Evolutionary conservation across 2,797 vertebrate species (phyloP).

Genomic region (Clarias laeviceps): DNA sequence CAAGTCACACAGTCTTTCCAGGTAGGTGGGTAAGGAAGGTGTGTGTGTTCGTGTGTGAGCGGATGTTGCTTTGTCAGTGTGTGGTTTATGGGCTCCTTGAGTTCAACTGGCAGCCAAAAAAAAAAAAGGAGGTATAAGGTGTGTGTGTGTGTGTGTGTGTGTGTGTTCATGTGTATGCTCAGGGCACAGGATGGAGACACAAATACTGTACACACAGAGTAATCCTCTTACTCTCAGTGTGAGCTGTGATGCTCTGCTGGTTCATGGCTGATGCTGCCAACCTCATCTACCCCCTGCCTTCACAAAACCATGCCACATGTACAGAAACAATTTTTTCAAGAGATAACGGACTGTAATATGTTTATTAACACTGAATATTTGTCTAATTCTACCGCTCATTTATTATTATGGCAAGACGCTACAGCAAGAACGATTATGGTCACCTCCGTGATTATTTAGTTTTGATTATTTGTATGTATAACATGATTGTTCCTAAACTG

Average conservation of each 20-base stretch:
- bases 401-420: not conserved
- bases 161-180: constrained; percentile 18
- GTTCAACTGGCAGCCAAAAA: constrained; percentile 9
- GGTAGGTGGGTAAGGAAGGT: not conserved
- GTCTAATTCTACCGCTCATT: not conserved
- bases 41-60: not conserved
- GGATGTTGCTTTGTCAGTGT: constrained; percentile 19
- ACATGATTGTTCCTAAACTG: not conserved
- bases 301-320: constrained; percentile 51
- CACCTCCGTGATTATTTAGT: not conserved
- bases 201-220: constrained; percentile 52
- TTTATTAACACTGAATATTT: constrained; percentile 18
- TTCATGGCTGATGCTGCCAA: constrained; percentile 59
- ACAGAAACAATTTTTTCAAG: not conserved
- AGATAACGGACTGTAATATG: constrained; percentile 1
- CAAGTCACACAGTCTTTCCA: constrained; percentile 13
- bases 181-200: constrained; percentile 44
- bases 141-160: not conserved
- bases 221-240: constrained; percentile 69
- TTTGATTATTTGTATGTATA: not conserved
- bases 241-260: constrained; percentile 61
- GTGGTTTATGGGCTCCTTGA: constrained; percentile 21
- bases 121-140: constrained; percentile 2
- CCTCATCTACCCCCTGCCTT: constrained; percentile 68
- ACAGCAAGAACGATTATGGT: not conserved